These are phyloP conservation scores for Pherbina coryleti DNA, from an alignment of 2,888 invertebrate species.

Conservation along the genomic window DNA sequence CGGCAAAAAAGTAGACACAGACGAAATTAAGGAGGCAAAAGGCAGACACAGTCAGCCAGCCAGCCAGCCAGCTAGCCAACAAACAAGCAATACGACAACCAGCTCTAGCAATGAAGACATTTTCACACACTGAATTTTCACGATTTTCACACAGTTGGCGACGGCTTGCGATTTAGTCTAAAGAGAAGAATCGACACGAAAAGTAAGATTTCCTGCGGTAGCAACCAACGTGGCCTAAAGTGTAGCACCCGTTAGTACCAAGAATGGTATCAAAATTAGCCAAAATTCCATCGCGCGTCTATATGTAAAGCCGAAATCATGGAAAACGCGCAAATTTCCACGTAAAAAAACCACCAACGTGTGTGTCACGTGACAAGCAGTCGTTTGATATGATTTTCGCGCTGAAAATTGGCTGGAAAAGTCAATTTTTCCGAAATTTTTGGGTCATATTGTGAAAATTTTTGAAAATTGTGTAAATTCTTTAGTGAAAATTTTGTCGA, in stretches of 20 bases:
- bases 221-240: slow-evolving; percentile 37
- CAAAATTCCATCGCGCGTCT: slow-evolving; percentile 42
- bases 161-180: slow-evolving; percentile 58
- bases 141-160: slow-evolving; percentile 41
- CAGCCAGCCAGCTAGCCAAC: background rate
- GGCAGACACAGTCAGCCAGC: slow-evolving; percentile 12
- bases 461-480: slow-evolving; percentile 50
- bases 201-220: slow-evolving; percentile 63
- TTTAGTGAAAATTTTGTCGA: slow-evolving; percentile 50
- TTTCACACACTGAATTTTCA: slow-evolving; percentile 40
- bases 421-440: slow-evolving; percentile 32
- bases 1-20: background rate
- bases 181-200: slow-evolving; percentile 69
- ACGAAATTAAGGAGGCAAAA: background rate
- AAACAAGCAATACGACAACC: slow-evolving; percentile 1
- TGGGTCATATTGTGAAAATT: slow-evolving; percentile 35
- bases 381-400: slow-evolving; percentile 1
- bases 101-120: slow-evolving; percentile 29
- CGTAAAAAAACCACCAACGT: slow-evolving; percentile 47
- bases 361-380: slow-evolving; percentile 49
- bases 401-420: slow-evolving; percentile 46
- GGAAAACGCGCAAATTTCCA: slow-evolving; percentile 63
- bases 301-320: slow-evolving; percentile 53
- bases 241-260: slow-evolving; percentile 26
- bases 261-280: background rate